These are phyloP conservation scores for Lepus oiostolus DNA, from an alignment of 2,797 vertebrate species.

Conservation along the genomic window DNA sequence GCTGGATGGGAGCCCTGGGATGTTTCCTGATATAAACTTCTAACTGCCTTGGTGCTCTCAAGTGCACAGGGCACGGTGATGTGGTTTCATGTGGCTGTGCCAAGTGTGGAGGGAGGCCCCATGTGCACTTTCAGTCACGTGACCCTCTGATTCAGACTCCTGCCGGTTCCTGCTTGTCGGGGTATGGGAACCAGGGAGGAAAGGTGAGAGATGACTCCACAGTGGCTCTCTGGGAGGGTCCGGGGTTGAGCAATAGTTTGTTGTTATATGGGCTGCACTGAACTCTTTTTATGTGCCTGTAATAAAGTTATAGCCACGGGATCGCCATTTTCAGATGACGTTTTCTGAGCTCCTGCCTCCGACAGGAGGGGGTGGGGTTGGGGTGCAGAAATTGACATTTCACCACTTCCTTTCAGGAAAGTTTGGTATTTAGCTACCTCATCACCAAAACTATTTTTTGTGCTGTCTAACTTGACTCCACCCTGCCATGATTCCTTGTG, in stretches of 20 bases:
- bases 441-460: conserved; percentile 14
- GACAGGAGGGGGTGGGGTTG: not conserved
- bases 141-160: conserved; percentile 77
- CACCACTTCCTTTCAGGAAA: conserved; percentile 61
- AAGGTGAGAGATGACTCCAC: conserved; percentile 49
- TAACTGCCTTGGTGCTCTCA: not conserved
- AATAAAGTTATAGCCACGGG: not conserved
- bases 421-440: conserved; percentile 63
- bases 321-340: not conserved
- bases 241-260: conserved; percentile 30
- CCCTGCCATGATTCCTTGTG: conserved; percentile 17
- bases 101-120: conserved; percentile 73
- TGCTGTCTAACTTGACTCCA: conserved; percentile 51
- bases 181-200: conserved; percentile 70
- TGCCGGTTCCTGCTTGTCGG: conserved; percentile 76
- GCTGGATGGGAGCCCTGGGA: accelerated
- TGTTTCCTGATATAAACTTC: not conserved
- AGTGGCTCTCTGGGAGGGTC: conserved; percentile 58
- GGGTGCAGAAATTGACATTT: not conserved
- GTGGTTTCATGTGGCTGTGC: conserved; percentile 77
- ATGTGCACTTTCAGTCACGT: conserved; percentile 79
- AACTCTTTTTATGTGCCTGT: not conserved
- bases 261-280: not conserved
- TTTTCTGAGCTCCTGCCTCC: not conserved
- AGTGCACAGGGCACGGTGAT: not conserved